These are phyloP conservation scores for Alosa sapidissima DNA, from an alignment of 2,797 vertebrate species.

Conservation along the genomic window DNA sequence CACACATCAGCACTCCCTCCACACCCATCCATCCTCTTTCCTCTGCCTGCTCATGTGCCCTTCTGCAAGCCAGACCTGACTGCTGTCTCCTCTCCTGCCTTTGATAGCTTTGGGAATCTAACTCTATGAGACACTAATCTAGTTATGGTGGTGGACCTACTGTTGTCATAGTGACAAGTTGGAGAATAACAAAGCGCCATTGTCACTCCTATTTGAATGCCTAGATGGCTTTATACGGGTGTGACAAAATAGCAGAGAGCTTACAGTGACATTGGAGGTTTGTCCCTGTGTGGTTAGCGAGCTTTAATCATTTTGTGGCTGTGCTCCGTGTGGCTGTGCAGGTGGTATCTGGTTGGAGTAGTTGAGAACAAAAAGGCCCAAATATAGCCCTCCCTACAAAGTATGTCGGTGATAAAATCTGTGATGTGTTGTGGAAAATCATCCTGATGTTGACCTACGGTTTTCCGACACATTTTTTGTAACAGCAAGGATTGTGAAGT, in stretches of 20 bases:
- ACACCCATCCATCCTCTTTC: neutral
- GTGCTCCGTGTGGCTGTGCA: neutral
- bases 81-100: neutral
- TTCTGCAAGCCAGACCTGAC: neutral
- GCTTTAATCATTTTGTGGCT: neutral
- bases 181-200: neutral
- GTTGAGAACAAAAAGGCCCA: neutral
- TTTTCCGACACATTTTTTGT: neutral
- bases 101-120: neutral
- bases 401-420: constrained; percentile 9
- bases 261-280: neutral
- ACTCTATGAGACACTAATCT: neutral
- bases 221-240: neutral
- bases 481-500: neutral
- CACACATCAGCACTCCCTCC: neutral
- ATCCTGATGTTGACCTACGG: neutral
- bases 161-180: neutral
- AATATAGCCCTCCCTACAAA: constrained; percentile 8
- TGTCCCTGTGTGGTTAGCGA: neutral
- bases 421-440: constrained; percentile 9
- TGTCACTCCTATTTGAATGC: neutral
- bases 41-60: neutral
- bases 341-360: neutral
- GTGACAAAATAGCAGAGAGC: neutral
- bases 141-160: neutral